A percentile compares a stretch with the other conserved stretches of the same genome.
Conservation (phyloP, 2,797 vertebrate genomes). For the Philypnodon macrostomus region DNA sequence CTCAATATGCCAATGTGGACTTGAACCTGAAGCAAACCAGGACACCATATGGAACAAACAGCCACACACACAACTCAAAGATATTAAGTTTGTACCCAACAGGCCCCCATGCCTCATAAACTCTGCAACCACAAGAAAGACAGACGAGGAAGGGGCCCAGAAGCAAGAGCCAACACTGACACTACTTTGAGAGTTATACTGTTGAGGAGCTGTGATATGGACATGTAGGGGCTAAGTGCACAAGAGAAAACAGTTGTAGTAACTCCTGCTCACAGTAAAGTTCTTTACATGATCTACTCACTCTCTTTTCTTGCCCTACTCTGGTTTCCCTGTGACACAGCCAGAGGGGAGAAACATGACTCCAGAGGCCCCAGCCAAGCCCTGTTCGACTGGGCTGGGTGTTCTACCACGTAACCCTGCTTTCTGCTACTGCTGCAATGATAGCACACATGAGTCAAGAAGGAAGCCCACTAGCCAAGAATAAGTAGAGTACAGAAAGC, state of each 20-base stretch:
- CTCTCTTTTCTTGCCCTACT: constrained; percentile 37
- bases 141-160: constrained; percentile 12
- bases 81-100: constrained; percentile 26
- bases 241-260: too few species aligned
- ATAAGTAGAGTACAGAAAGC: too few species aligned
- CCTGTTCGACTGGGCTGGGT: constrained; percentile 32
- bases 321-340: constrained; percentile 61
- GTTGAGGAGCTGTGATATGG: constrained; percentile 4
- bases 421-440: constrained; percentile 5
- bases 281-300: background rate
- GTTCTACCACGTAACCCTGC: constrained; percentile 21
- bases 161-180: background rate
- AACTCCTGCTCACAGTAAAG: too few species aligned
- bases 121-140: constrained; percentile 5
- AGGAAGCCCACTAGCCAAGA: too few species aligned
- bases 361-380: constrained; percentile 40
- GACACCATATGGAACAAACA: constrained; percentile 55
- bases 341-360: constrained; percentile 67
- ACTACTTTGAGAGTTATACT: background rate
- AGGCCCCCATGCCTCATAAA: constrained; percentile 30
- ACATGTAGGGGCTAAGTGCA: constrained; percentile 15
- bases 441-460: constrained; percentile 6
- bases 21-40: constrained; percentile 61
- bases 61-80: constrained; percentile 9
- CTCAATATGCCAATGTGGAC: constrained; percentile 20